Percentiles rank a stretch among this genome's conserved stretches.
Conservation (phyloP, 2,888 invertebrate species). For the Lissocephala sabroskyi region DNA sequence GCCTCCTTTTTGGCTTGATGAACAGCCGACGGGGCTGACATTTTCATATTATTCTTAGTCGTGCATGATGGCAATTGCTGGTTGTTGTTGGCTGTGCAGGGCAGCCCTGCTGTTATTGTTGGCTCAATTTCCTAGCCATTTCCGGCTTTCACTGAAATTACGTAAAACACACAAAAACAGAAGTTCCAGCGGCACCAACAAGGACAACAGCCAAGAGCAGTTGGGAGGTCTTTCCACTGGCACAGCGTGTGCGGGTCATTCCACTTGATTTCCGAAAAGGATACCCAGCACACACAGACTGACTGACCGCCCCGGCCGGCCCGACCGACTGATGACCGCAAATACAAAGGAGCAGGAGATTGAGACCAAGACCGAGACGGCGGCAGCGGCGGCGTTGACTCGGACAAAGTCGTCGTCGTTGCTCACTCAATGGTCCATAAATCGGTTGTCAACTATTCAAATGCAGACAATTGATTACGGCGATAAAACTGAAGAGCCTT, state of each 20-base stretch:
- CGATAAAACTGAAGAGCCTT: constrained; percentile 61
- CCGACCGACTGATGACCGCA: constrained; percentile 34
- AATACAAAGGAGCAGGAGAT: constrained; percentile 41
- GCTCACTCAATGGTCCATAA: constrained; percentile 62
- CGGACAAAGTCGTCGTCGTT: too few relatives aligned
- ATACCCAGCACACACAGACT: constrained; percentile 31
- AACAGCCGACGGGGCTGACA: constrained; percentile 44
- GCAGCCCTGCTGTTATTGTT: constrained; percentile 48
- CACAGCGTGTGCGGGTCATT: constrained; percentile 56
- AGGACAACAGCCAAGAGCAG: constrained; percentile 6
- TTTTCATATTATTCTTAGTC: constrained; percentile 61
- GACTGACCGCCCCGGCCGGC: constrained; percentile 2
- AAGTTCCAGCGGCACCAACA: constrained; percentile 14
- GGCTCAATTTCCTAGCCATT: constrained; percentile 65
- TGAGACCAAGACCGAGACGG: background rate
- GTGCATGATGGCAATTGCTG: constrained; percentile 44
- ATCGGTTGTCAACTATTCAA: constrained; percentile 67
- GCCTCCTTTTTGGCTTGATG: constrained; percentile 30
- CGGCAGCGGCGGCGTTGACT: constrained; percentile 3
- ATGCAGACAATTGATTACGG: constrained; percentile 62
- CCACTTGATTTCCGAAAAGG: constrained; percentile 67
- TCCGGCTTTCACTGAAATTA: constrained; percentile 54
- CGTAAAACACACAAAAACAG: constrained; percentile 50
- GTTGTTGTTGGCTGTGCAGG: constrained; percentile 12
- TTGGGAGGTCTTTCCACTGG: constrained; percentile 41